Evolutionary conservation across 2,113 vertebrate genomes (phyloP).

Genomic region (Tiliqua scincoides): DNA sequence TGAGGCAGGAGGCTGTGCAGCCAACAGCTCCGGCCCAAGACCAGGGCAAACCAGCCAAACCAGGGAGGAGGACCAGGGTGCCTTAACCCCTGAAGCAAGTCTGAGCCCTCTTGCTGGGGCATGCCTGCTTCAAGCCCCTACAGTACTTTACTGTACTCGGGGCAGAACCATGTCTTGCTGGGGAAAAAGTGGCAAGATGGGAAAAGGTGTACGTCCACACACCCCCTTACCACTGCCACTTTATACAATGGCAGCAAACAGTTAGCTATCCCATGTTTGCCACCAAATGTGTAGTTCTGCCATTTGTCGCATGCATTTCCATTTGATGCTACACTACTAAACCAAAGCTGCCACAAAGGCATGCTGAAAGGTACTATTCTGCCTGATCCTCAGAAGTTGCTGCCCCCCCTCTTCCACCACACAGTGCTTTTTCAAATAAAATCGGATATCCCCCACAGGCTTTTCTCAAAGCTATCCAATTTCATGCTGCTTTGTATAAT

Average conservation of each 20-base stretch:
- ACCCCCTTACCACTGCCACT: neutral
- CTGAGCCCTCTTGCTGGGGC: too few species aligned
- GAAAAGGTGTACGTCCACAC: neutral
- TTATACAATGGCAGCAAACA: neutral
- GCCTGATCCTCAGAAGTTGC: neutral
- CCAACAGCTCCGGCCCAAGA: too few species aligned
- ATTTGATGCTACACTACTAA: neutral
- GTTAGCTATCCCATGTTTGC: neutral
- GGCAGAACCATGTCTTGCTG: neutral
- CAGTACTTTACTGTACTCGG: neutral
- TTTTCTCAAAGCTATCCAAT: neutral
- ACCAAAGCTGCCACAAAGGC: neutral
- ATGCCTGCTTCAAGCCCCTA: too few species aligned
- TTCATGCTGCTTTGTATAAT: neutral
- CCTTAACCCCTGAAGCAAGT: too few species aligned
- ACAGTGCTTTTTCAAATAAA: neutral
- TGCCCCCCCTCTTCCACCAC: too few species aligned
- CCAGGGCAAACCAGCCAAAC: too few species aligned
- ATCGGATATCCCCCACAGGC: neutral
- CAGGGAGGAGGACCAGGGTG: too few species aligned
- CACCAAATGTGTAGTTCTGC: neutral
- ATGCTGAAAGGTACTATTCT: neutral
- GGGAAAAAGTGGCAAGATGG: neutral
- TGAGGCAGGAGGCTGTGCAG: too few species aligned
- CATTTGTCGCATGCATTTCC: neutral